Conservation (phyloP, 2,888 invertebrate species). For the Amphimallon solstitiale region DNA sequence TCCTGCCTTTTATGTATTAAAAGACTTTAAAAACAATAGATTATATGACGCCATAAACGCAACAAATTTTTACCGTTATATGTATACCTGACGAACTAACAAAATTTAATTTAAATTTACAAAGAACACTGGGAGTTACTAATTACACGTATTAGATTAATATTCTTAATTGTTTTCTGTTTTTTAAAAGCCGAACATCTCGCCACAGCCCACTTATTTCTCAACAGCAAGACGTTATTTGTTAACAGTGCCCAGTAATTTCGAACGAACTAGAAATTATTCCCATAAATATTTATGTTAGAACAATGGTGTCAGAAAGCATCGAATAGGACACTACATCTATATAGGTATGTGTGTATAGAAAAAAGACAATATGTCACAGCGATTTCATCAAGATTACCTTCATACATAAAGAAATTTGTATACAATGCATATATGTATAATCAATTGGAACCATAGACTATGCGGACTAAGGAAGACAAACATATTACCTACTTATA, state of each 20-base stretch:
- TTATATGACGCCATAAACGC: no score
- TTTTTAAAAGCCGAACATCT: constrained; percentile 10
- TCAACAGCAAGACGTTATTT: constrained; percentile 4
- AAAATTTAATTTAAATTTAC: constrained; percentile 12
- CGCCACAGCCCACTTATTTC: neutral
- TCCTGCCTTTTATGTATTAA: neutral
- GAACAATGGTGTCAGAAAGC: constrained; percentile 31
- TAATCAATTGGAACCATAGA: constrained; percentile 10
- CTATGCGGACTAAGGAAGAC: neutral
- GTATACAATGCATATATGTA: constrained; percentile 22
- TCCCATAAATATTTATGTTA: constrained; percentile 30
- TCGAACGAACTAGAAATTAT: constrained; percentile 13
- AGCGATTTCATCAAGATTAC: constrained; percentile 21
- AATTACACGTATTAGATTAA: constrained; percentile 14
- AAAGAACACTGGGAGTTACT: constrained; percentile 12
- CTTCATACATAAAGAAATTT: constrained; percentile 11
- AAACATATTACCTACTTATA: neutral
- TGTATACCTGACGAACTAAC: neutral
- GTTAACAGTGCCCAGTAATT: neutral
- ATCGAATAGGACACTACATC: neutral
- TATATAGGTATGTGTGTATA: constrained; percentile 1
- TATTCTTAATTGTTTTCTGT: constrained; percentile 1
- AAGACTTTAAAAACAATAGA: constrained; percentile 6
- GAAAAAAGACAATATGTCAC: constrained; percentile 13
- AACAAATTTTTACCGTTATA: constrained; percentile 11